A percentile compares a stretch with the other conserved stretches of the same genome.
phyloP scores from a whole-genome alignment of 2,797 vertebrate genomes.

The Hypotaenidia philippensis region DNA sequence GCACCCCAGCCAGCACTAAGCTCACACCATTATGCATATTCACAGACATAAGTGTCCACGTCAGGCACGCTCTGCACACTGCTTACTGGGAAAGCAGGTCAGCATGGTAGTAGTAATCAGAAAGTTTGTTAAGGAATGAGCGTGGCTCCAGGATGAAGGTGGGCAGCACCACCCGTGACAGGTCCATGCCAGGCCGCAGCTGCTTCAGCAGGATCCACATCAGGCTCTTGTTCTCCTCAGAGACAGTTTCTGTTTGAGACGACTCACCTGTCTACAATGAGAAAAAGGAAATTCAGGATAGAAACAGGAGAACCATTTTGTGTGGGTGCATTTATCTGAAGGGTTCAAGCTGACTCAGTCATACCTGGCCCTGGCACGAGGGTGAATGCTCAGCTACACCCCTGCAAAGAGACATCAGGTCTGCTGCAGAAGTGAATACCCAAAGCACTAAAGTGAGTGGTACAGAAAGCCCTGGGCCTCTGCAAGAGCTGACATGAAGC shows the following conservation, averaged over 20 bases:
- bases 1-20: neutral
- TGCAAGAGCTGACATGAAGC: fast-evolving
- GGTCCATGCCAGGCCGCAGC: slow-evolving; percentile 94
- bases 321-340: neutral
- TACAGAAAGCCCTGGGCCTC: neutral
- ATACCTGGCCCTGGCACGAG: neutral
- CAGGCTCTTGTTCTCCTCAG: slow-evolving; percentile 93
- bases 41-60: neutral
- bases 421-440: neutral
- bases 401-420: neutral
- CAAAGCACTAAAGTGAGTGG: neutral
- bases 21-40: neutral
- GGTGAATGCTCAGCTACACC: neutral
- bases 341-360: neutral
- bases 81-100: slow-evolving; percentile 95
- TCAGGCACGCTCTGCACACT: neutral
- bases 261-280: slow-evolving; percentile 85
- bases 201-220: slow-evolving; percentile 94
- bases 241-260: slow-evolving; percentile 93
- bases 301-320: neutral
- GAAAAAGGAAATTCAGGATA: neutral
- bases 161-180: slow-evolving; percentile 94
- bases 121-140: slow-evolving; percentile 95
- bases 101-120: slow-evolving; percentile 95
- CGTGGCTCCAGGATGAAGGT: slow-evolving; percentile 97